Evolutionary conservation across 2,797 vertebrate species (phyloP).

Genomic region (Fratercula arctica): DNA sequence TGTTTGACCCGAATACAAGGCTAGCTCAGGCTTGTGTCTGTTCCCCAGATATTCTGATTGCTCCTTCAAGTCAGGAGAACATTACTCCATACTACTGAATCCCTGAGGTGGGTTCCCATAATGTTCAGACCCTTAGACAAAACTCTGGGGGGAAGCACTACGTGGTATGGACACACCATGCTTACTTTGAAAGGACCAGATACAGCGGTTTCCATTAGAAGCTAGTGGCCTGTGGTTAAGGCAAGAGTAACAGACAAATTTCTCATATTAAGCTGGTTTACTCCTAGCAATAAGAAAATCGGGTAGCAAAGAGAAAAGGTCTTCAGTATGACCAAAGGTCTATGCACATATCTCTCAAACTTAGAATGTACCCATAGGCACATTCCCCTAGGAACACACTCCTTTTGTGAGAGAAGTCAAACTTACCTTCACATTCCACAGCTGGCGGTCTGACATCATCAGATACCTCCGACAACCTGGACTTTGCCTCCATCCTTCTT

Average conservation of each 20-base stretch:
- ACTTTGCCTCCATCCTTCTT: background rate
- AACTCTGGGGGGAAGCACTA: background rate
- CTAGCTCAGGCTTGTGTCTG: background rate
- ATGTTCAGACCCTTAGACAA: background rate
- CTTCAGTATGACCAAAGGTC: background rate
- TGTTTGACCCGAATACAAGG: background rate
- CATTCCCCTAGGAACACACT: background rate
- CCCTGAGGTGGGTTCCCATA: background rate
- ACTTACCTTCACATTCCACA: background rate
- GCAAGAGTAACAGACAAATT: background rate
- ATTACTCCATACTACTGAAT: background rate
- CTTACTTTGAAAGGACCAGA: background rate
- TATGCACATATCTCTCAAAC: background rate
- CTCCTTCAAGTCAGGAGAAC: background rate
- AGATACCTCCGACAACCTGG: background rate
- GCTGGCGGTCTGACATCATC: background rate
- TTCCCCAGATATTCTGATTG: background rate
- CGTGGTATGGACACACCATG: background rate
- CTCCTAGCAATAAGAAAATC: background rate
- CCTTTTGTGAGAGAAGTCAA: background rate
- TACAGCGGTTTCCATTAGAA: background rate
- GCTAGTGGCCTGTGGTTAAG: background rate
- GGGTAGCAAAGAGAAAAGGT: background rate
- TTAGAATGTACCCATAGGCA: background rate
- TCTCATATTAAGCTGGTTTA: background rate